phyloP scores from a whole-genome alignment of 2,888 invertebrate genomes.

The Cybosia mesomella region DNA sequence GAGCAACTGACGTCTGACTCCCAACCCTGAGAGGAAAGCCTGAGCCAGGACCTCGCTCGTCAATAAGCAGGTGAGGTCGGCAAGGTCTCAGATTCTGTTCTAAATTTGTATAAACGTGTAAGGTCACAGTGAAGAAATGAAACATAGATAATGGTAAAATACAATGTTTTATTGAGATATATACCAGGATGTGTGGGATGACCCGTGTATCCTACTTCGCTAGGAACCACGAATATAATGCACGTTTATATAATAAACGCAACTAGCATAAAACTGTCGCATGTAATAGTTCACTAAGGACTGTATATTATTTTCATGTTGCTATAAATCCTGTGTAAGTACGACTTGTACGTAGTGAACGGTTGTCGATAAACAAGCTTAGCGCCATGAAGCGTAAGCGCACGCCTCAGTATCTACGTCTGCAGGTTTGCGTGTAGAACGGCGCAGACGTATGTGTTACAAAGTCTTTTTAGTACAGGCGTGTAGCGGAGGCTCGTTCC shows the following conservation, averaged over 20 bases:
- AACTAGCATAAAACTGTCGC: conserved; percentile 34
- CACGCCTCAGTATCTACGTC: conserved; percentile 59
- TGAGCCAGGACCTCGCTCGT: too few relatives aligned
- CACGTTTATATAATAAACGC: conserved; percentile 9
- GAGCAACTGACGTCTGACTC: too few relatives aligned
- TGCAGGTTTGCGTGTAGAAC: conserved; percentile 68
- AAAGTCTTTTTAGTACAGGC: conserved; percentile 74
- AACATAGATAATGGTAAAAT: too few relatives aligned
- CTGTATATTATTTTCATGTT: conserved; percentile 54
- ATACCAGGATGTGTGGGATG: neutral
- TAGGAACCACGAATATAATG: neutral
- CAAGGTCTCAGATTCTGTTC: too few relatives aligned
- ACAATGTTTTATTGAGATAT: neutral
- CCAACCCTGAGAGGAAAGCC: too few relatives aligned
- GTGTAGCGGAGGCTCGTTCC: conserved; percentile 71
- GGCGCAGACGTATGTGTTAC: conserved; percentile 60
- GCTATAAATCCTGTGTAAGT: conserved; percentile 54
- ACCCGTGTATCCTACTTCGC: neutral
- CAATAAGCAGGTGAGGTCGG: too few relatives aligned
- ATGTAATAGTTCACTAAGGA: conserved; percentile 39
- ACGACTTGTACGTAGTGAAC: conserved; percentile 55
- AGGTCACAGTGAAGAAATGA: too few relatives aligned
- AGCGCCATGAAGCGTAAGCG: conserved; percentile 67
- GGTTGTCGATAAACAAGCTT: conserved; percentile 74
- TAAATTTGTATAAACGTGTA: too few relatives aligned